phyloP scores from a whole-genome alignment of 2,797 vertebrate genomes.

The Acestrorhynchus altus region DNA sequence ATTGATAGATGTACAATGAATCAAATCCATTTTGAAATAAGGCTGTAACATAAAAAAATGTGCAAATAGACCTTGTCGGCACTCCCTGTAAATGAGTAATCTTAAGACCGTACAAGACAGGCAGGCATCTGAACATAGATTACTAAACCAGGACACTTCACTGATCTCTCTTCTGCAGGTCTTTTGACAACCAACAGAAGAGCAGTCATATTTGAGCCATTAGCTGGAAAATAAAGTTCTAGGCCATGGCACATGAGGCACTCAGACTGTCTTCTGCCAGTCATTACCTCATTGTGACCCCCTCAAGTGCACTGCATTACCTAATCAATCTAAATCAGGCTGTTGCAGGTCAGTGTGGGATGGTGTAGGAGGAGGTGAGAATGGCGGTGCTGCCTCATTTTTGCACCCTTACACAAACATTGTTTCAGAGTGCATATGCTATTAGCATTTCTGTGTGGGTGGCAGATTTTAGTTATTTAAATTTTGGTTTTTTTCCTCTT shows the following conservation, averaged over 20 bases:
- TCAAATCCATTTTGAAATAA: too few species aligned
- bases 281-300: constrained; percentile 68
- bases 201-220: constrained; percentile 79
- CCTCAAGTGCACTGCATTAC: constrained; percentile 67
- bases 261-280: constrained; percentile 16
- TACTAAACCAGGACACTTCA: neutral
- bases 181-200: constrained; percentile 78
- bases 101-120: neutral
- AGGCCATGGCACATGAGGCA: constrained; percentile 52
- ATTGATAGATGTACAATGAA: too few species aligned
- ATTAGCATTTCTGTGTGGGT: constrained; percentile 84
- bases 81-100: neutral
- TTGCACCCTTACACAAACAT: constrained; percentile 83
- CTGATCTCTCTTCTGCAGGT: constrained; percentile 66
- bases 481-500: constrained; percentile 45
- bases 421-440: constrained; percentile 79
- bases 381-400: constrained; percentile 68
- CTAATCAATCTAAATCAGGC: constrained; percentile 81
- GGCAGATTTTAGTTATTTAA: constrained; percentile 59
- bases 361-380: constrained; percentile 86
- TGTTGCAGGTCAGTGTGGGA: constrained; percentile 78
- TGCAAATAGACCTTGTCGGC: too few species aligned
- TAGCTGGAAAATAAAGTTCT: constrained; percentile 47
- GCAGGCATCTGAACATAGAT: neutral
- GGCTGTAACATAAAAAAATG: too few species aligned